Conservation (phyloP, 2,797 vertebrate genomes). For the Tenualosa thibaudeaui region DNA sequence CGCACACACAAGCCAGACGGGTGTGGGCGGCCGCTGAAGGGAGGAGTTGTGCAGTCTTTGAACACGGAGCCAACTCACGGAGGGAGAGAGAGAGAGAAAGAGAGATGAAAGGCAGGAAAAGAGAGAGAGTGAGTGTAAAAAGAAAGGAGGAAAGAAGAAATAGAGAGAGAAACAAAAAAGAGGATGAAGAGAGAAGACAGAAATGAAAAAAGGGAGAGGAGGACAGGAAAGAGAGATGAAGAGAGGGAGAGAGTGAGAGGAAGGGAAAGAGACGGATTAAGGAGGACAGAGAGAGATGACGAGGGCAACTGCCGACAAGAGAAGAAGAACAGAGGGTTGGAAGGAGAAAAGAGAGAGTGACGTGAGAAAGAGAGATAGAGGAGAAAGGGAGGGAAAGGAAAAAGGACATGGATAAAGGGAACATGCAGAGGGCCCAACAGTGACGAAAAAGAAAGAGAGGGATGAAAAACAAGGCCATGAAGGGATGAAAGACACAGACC, state of each 20-base stretch:
- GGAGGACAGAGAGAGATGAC: neutral
- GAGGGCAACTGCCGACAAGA: neutral
- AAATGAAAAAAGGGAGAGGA: conserved; percentile 29
- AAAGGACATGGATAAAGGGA: neutral
- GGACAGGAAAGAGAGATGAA: neutral
- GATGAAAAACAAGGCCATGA: conserved; percentile 35
- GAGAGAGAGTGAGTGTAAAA: neutral
- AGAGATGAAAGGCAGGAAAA: neutral
- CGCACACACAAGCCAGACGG: neutral
- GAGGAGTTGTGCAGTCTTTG: neutral
- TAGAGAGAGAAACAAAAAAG: neutral
- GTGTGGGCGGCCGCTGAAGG: neutral
- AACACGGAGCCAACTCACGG: conserved; percentile 9
- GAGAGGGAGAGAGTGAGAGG: neutral
- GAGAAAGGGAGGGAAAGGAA: neutral
- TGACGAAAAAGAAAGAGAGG: neutral
- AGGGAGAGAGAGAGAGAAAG: neutral
- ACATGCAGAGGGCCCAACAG: conserved; percentile 9
- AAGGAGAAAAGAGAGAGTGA: neutral
- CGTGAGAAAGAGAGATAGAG: neutral
- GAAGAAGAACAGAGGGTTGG: conserved; percentile 5
- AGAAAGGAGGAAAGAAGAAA: conserved; percentile 34
- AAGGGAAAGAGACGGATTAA: neutral
- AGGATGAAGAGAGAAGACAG: neutral
- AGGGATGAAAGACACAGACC: conserved; percentile 29